Conservation (phyloP, 2,888 invertebrate genomes). For the Chrysomela aeneicollis region DNA sequence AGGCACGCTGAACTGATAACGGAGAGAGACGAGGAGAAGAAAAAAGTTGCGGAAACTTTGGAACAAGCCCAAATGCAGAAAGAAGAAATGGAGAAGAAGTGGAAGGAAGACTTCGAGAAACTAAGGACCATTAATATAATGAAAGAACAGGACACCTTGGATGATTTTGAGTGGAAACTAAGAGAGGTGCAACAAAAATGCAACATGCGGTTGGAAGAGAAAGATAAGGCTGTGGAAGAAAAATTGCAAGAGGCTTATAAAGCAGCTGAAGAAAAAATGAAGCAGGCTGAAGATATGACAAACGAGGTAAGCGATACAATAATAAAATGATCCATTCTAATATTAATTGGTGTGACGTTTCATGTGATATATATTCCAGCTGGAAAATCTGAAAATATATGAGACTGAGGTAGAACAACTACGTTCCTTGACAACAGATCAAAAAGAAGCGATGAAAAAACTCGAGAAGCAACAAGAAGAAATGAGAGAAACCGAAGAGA, state of each 20-base stretch:
- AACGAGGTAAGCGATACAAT: constrained; percentile 50
- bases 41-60: constrained; percentile 66
- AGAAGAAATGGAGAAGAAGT: constrained; percentile 66
- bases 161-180: constrained; percentile 87
- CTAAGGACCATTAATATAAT: constrained; percentile 73
- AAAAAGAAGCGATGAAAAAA: constrained; percentile 66
- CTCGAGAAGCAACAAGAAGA: constrained; percentile 67
- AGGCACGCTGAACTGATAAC: constrained; percentile 56
- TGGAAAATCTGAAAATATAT: constrained; percentile 65
- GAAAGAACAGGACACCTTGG: constrained; percentile 76
- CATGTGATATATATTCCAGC: constrained; percentile 51
- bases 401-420: constrained; percentile 67
- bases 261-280: constrained; percentile 57
- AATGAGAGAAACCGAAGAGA: constrained; percentile 65
- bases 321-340: no score
- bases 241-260: constrained; percentile 61
- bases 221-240: constrained; percentile 67
- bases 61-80: constrained; percentile 70
- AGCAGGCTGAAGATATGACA: constrained; percentile 58
- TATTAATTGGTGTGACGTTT: no score
- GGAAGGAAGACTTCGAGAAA: constrained; percentile 74
- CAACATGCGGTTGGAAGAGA: constrained; percentile 69
- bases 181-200: constrained; percentile 77
- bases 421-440: constrained; percentile 67
- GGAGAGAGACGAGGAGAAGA: constrained; percentile 63